phyloP scores from a whole-genome alignment of 2,888 invertebrate species.

The Eupithecia insigniata region DNA sequence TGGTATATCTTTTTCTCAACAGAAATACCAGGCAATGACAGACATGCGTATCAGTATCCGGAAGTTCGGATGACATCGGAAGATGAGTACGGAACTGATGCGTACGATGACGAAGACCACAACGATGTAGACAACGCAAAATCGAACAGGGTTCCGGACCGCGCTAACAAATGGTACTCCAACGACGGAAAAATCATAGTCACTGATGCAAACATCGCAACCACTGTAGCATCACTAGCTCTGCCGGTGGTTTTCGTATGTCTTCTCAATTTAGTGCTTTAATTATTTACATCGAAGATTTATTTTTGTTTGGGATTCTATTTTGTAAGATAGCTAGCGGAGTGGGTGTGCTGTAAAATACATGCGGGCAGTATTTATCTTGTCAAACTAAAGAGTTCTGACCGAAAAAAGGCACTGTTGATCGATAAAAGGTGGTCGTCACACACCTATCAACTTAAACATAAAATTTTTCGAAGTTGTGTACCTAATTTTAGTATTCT shows the following conservation, averaged over 20 bases:
- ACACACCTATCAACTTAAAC: background rate
- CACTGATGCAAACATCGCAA: conserved; percentile 56
- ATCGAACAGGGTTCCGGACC: conserved; percentile 77
- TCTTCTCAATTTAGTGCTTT: conserved; percentile 44
- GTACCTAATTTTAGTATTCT: no score
- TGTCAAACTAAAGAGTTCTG: background rate
- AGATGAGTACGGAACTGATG: conserved; percentile 75
- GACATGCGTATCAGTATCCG: conserved; percentile 74
- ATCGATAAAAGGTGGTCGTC: background rate
- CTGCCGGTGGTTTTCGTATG: conserved; percentile 36
- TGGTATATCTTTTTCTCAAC: conserved; percentile 36
- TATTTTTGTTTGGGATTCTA: background rate
- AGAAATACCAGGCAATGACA: conserved; percentile 82
- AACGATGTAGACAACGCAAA: conserved; percentile 65
- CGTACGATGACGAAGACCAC: conserved; percentile 70
- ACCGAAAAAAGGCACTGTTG: background rate
- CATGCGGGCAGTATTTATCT: background rate
- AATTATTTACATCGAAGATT: conserved; percentile 34
- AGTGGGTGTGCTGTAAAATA: background rate
- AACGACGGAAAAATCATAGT: conserved; percentile 72
- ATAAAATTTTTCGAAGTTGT: no score
- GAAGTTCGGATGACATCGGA: conserved; percentile 72
- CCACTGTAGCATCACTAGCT: conserved; percentile 43
- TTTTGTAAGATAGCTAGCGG: background rate
- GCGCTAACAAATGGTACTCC: conserved; percentile 81